Evolutionary conservation across 1,140 invertebrate species (phyloP), one percentile per base, ranked within the genome.

Genomic region (Drosophila mauritiana): DNA sequence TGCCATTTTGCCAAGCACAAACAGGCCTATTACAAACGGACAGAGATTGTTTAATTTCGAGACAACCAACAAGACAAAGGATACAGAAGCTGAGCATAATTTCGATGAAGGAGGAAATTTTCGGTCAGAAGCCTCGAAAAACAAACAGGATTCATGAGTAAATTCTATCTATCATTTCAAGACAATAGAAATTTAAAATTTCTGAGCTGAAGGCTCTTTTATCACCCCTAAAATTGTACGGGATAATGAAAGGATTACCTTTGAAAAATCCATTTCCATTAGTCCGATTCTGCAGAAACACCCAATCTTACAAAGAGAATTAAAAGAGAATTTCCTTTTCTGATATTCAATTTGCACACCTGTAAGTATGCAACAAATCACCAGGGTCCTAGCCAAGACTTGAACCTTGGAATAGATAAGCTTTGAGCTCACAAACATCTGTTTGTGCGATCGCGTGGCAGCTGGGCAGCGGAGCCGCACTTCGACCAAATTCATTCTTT

Each of bases 131-230:
- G 52, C 20, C 52, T 40, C 13, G 6, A 15, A 40, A 6, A 8
- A n/a, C 52, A 55, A 40, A 55, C 52, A 40, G 52, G 36, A n/a
- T 55, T 55, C 36, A 12, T 55, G 22, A 55, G n/a, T 8, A 55
- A 55, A 27, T 40, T 27, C 5, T n/a, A n/a, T 25, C 11, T 25
- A 11, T 55, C 37, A 15, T 55, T 55, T 55, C 37, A 40, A 55
- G 12, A 40, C 11, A 40, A 55, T 15, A 6, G 15, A 12, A 55
- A 55, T 1, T 40, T 55, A 55, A 55, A 55, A 25, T 55, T 55
- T 13, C 36, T 25, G 10, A 6, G 36, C 36, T 22, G 17, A 54
- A 36, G 20, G 51, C 20, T 37, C 51, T 13, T 37, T 37, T 17
- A 53, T 53, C 8, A 17, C 20, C 17, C 34, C 34, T n/a, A 37